Conservation (phyloP, 2,797 vertebrate species). For the Gymnopithys bicolor region DNA sequence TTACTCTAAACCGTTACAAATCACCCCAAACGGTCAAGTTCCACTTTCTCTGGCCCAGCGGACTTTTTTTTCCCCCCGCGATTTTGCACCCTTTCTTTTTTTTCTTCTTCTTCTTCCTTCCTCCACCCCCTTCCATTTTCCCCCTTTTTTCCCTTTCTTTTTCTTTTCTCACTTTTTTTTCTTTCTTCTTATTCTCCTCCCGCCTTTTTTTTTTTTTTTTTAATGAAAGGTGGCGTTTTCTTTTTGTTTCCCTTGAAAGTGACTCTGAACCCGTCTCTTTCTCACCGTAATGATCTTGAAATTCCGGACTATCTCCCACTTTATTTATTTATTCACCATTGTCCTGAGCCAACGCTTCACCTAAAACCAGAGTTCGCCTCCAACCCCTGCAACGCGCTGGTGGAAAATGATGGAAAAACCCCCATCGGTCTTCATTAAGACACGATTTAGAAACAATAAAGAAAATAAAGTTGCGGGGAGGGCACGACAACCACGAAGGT, state of each 20-base stretch:
- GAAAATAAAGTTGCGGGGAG: background rate
- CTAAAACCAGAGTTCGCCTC: background rate
- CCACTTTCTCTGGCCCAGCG: background rate
- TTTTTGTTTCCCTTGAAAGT: conserved; percentile 69
- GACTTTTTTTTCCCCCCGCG: background rate
- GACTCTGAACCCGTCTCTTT: conserved; percentile 69
- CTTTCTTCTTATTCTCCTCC: too few relatives aligned
- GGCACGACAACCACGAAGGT: background rate
- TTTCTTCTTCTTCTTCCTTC: background rate
- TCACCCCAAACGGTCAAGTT: conserved; percentile 55
- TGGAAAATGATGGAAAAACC: background rate
- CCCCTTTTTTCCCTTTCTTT: fast-evolving
- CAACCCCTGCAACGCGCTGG: background rate
- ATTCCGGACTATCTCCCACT: conserved; percentile 10
- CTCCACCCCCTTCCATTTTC: background rate
- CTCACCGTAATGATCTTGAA: conserved; percentile 65
- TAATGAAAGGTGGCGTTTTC: background rate
- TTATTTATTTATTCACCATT: background rate
- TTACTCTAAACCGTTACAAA: conserved; percentile 4
- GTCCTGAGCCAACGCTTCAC: background rate
- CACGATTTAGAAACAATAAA: background rate
- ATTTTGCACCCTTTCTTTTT: background rate
- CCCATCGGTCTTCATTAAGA: background rate
- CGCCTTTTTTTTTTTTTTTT: too few relatives aligned
- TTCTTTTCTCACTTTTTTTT: fast-evolving